Evolutionary conservation across 2,113 vertebrate genomes (phyloP).

Genomic region (Pholis gunnellus): DNA sequence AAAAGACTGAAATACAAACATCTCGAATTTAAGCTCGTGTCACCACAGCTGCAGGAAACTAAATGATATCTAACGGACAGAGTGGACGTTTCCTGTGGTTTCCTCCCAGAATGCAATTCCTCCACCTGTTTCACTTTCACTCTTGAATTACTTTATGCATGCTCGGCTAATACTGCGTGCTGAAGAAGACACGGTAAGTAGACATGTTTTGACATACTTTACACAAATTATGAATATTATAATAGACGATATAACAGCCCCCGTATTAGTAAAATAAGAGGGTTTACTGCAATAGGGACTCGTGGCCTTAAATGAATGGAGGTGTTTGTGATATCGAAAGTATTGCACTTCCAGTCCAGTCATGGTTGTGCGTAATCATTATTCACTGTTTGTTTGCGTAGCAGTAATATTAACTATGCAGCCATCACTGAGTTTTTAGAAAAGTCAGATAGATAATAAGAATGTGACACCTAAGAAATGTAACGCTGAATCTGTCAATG

Average conservation of each 20-base stretch:
- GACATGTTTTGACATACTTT: too few species aligned
- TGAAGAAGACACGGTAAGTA: conserved; percentile 31
- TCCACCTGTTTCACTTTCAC: conserved; percentile 69
- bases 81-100: neutral
- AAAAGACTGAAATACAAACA: neutral
- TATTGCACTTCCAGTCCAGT: neutral
- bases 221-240: fast-evolving
- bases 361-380: neutral
- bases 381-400: neutral
- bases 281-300: neutral
- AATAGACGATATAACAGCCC: neutral
- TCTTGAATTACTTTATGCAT: neutral
- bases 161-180: neutral
- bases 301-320: neutral
- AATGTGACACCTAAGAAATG: neutral
- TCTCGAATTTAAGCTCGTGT: neutral
- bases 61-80: neutral
- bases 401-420: neutral
- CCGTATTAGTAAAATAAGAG: neutral
- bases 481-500: neutral
- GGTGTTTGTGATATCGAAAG: conserved; percentile 41
- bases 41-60: neutral
- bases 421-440: neutral
- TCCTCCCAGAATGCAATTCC: conserved; percentile 64
- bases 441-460: neutral